A percentile compares a stretch with the other conserved stretches of the same genome.
Conservation (phyloP, 2,113 vertebrate species). For the Etheostoma spectabile region DNA sequence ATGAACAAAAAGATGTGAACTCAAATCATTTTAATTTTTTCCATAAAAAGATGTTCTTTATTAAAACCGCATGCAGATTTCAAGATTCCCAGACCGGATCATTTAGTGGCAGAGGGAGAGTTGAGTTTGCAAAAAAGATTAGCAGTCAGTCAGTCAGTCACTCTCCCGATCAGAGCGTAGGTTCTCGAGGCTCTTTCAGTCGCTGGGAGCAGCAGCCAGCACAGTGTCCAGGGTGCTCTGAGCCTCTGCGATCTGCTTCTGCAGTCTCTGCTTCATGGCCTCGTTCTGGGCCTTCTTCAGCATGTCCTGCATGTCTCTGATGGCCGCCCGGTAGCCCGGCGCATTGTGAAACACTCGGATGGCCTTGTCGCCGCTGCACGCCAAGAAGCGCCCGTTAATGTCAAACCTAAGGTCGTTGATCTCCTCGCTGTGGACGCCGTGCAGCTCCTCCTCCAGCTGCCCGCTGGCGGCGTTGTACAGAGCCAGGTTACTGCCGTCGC, state of each 20-base stretch:
- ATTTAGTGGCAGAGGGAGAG: conserved; percentile 15
- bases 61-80: conserved; percentile 75
- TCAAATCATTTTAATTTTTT: conserved; percentile 23
- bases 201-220: conserved; percentile 73
- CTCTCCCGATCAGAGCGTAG: neutral
- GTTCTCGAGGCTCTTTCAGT: conserved; percentile 34
- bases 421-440: conserved; percentile 80
- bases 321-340: conserved; percentile 88
- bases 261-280: conserved; percentile 89
- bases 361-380: conserved; percentile 89
- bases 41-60: conserved; percentile 74
- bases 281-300: conserved; percentile 89
- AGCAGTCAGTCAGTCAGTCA: conserved; percentile 18
- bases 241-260: conserved; percentile 89
- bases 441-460: conserved; percentile 88
- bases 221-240: conserved; percentile 86
- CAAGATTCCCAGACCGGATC: conserved; percentile 12
- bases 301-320: conserved; percentile 90
- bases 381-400: conserved; percentile 87
- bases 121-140: conserved; percentile 1
- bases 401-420: conserved; percentile 91
- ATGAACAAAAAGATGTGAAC: conserved; percentile 3
- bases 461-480: conserved; percentile 86
- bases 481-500: conserved; percentile 81
- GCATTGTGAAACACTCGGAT: conserved; percentile 92